Evolutionary conservation across 1,140 invertebrate genomes (phyloP), one percentile per base, ranked within the genome.

Genomic region (Diorhabda sublineata): DNA sequence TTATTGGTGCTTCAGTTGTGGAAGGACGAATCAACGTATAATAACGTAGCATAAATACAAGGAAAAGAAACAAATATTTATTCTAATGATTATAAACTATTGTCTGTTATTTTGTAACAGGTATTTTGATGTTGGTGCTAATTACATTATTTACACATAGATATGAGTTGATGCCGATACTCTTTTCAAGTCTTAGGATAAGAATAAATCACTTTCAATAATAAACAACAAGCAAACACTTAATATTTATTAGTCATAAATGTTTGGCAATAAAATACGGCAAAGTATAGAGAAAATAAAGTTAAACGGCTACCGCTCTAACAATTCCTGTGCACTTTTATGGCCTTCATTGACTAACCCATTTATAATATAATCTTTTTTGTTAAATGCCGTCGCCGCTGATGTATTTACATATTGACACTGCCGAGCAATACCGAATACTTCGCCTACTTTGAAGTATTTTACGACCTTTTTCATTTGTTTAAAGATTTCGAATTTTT

Each of bases 181-280:
- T 43, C 56, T 65, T 26, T 52, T 65, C 64, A 65, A 42, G 6
- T 52, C 6, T 65, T 11, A 8, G 11, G 58, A 9, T 9, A 42
- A 42, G 58, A 58, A 65, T 65, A 65, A 65, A 65, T 65, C 64
- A 65, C 45, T 9, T 47, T 52, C 58, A 71, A 63, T 67, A 71
- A 66, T 47, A 63, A 70, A 67, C 44, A n/a, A 63, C 66, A 72
- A 72, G 67, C 68, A 67, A 67, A 67, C 66, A 61, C 43, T 72
- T 65, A 65, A 42, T 58, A 67, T 72, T 72, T 72, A 72, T 72
- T 72, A 63, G 60, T 68, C 60, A 72, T 72, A 72, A 72, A 72
- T 67, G 71, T 69, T 70, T 70, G 65, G 68, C 65, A 72, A 72
- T 72, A 72, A 72, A 72, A 60, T 59, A 45, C 66, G 59, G 42